Conservation (phyloP, 1,140 invertebrate species). For the Drosophila nasuta region DNA sequence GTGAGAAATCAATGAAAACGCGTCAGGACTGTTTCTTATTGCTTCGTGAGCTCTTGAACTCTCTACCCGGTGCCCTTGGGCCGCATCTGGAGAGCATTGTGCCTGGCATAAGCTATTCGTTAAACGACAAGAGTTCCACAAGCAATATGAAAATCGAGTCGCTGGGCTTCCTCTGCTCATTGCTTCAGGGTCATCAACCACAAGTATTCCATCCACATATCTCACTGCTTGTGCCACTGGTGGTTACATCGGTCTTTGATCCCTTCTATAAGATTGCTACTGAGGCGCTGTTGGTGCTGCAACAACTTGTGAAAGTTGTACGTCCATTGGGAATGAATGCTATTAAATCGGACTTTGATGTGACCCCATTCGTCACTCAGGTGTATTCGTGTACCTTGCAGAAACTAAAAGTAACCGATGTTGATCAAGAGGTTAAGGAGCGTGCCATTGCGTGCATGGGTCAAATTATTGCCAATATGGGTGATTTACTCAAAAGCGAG, state of each 20-base stretch:
- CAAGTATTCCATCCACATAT: slow-evolving; percentile 92
- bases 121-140: slow-evolving; percentile 96
- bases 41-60: slow-evolving; percentile 95
- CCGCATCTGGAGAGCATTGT: slow-evolving; percentile 94
- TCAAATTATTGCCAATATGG: slow-evolving; percentile 96
- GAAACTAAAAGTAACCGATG: slow-evolving; percentile 96
- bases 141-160: slow-evolving; percentile 99
- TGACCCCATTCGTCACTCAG: slow-evolving; percentile 91
- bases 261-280: slow-evolving; percentile 99
- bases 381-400: slow-evolving; percentile 95
- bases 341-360: slow-evolving; percentile 88
- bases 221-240: slow-evolving; percentile 92
- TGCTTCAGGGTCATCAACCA: slow-evolving; percentile 93
- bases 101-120: slow-evolving; percentile 95
- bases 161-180: slow-evolving; percentile 95
- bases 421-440: slow-evolving; percentile 99
- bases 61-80: slow-evolving; percentile 94
- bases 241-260: slow-evolving; percentile 95
- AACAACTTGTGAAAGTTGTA: slow-evolving; percentile 97
- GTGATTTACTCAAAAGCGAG: slow-evolving; percentile 91
- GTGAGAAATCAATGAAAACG: slow-evolving; percentile 96
- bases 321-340: slow-evolving; percentile 90
- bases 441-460: slow-evolving; percentile 98
- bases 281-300: slow-evolving; percentile 96
- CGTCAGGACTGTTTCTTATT: slow-evolving; percentile 96